Conservation (phyloP, 2,797 vertebrate species). For the Lepus oiostolus region DNA sequence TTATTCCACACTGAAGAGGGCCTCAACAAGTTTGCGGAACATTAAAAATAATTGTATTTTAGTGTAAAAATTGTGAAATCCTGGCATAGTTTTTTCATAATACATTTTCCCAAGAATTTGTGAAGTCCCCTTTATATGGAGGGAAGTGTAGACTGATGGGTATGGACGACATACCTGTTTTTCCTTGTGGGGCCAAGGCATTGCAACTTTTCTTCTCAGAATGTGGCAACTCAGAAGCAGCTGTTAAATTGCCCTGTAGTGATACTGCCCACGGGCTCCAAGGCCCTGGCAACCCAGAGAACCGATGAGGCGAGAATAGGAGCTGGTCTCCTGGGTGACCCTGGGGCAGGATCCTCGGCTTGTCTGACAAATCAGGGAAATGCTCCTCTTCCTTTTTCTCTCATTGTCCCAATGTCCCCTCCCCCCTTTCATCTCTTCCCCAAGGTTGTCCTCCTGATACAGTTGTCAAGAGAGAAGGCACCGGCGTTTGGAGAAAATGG, state of each 20-base stretch:
- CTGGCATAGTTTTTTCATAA: too few species aligned
- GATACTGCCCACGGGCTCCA: background rate
- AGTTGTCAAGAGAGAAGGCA: background rate
- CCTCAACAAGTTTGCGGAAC: too few species aligned
- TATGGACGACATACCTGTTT: background rate
- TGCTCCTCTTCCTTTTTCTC: too few species aligned
- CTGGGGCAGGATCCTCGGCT: too few species aligned
- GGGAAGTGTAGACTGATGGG: background rate
- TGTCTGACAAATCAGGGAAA: background rate
- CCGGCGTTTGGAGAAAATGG: constrained; percentile 2
- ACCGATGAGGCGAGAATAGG: background rate
- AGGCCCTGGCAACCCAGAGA: background rate
- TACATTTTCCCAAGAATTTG: too few species aligned
- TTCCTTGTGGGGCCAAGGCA: background rate
- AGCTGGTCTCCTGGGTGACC: background rate
- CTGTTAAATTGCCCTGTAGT: background rate
- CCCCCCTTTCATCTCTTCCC: accelerated
- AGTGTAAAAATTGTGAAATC: too few species aligned
- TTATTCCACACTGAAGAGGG: background rate
- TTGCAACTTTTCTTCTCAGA: constrained; percentile 25
- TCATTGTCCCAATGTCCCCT: background rate
- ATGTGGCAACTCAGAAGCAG: constrained; percentile 10
- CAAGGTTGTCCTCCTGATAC: background rate
- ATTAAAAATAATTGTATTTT: too few species aligned
- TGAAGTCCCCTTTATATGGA: background rate